Evolutionary conservation across 2,113 vertebrate genomes (phyloP).

Genomic region (Bolborhynchus lineola): DNA sequence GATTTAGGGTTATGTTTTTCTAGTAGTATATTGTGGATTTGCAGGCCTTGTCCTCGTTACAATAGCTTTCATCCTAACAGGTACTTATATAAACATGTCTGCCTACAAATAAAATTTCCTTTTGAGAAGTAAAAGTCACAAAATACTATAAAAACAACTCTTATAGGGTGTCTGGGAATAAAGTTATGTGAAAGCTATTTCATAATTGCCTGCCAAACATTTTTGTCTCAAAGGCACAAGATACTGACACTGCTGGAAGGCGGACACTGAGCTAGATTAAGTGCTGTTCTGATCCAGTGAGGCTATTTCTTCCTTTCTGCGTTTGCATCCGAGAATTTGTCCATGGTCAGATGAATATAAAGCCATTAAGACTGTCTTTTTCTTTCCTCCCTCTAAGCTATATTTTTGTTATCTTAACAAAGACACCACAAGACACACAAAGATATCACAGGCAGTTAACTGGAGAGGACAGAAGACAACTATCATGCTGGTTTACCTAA

Average conservation of each 20-base stretch:
- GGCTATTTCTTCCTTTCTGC: background rate
- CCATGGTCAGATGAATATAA: background rate
- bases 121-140: background rate
- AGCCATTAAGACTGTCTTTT: background rate
- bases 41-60: background rate
- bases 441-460: background rate
- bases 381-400: accelerated
- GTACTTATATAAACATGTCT: background rate
- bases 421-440: background rate
- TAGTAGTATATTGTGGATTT: background rate
- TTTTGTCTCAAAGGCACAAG: background rate
- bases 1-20: too few relatives aligned
- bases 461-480: conserved; percentile 4
- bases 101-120: background rate
- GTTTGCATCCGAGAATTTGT: background rate
- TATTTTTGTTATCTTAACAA: background rate
- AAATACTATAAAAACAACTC: background rate
- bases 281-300: background rate
- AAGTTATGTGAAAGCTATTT: background rate
- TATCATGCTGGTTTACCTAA: conserved; percentile 55
- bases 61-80: background rate
- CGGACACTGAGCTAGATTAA: background rate
- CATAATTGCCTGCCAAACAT: background rate
- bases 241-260: background rate
- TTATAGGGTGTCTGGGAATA: background rate